These are phyloP conservation scores for Hepsetus odoe DNA, from an alignment of 2,113 vertebrate genomes.

Conservation along the genomic window DNA sequence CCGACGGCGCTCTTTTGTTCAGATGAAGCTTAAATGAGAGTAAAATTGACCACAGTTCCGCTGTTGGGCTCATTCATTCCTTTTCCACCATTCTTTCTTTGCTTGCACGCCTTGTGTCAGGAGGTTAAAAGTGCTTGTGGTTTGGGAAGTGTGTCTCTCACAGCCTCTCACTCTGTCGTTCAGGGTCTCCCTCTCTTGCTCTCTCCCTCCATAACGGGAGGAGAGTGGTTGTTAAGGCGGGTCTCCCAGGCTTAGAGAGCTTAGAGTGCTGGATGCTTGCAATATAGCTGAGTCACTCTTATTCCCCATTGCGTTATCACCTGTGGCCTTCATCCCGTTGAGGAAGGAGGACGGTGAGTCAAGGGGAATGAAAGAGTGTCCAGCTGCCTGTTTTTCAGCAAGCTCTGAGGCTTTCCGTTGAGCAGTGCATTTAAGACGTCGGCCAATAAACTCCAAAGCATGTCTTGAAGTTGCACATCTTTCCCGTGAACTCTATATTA, in stretches of 20 bases:
- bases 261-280: background rate
- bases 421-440: background rate
- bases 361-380: background rate
- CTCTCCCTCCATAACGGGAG: background rate
- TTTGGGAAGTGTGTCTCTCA: background rate
- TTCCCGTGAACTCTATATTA: background rate
- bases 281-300: constrained; percentile 38
- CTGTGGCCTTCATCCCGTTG: background rate
- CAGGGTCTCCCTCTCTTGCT: background rate
- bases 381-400: constrained; percentile 5
- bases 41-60: background rate
- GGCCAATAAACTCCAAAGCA: background rate
- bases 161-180: background rate
- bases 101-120: background rate
- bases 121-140: background rate
- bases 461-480: background rate
- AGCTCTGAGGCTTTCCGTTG: background rate
- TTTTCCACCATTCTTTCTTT: background rate
- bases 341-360: background rate
- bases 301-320: constrained; percentile 7
- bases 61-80: background rate
- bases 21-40: background rate
- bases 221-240: constrained; percentile 7
- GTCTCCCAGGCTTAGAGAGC: background rate
- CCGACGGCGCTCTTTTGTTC: background rate